A percentile compares a stretch with the other conserved stretches of the same genome.
phyloP scores from a whole-genome alignment of 1,140 invertebrate genomes.

The Rhopalosiphum padi region DNA sequence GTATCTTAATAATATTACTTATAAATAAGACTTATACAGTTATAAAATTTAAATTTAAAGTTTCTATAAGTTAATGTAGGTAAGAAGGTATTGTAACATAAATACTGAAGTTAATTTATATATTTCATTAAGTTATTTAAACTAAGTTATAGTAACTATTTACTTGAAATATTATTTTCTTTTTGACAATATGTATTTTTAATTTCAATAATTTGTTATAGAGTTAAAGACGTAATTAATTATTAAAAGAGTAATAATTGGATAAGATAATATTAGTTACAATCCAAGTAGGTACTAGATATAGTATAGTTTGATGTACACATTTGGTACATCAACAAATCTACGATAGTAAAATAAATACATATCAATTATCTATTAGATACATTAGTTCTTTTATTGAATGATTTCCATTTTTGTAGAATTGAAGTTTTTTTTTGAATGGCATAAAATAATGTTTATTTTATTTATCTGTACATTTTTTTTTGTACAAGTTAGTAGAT shows the following conservation, averaged over 20 bases:
- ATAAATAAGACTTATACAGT: no score
- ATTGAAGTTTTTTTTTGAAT: neutral
- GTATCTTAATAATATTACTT: neutral
- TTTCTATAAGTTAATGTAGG: no score
- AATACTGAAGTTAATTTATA: no score
- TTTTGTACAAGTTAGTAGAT: neutral
- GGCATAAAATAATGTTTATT: neutral
- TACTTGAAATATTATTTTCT: neutral
- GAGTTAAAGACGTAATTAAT: neutral
- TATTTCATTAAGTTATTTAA: no score
- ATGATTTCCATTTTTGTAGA: neutral
- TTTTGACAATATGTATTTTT: neutral
- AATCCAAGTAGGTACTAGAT: neutral
- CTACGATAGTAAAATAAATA: neutral
- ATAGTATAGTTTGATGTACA: neutral
- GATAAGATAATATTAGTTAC: neutral
- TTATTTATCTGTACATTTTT: constrained; percentile 7
- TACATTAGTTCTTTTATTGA: neutral
- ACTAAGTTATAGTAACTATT: no score
- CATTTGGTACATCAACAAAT: neutral
- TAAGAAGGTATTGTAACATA: no score
- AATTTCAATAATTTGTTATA: neutral
- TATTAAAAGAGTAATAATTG: neutral
- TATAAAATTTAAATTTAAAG: no score
- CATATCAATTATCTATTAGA: neutral